Evolutionary conservation across 2,888 invertebrate species (phyloP).

Genomic region (Portevinia maculata): DNA sequence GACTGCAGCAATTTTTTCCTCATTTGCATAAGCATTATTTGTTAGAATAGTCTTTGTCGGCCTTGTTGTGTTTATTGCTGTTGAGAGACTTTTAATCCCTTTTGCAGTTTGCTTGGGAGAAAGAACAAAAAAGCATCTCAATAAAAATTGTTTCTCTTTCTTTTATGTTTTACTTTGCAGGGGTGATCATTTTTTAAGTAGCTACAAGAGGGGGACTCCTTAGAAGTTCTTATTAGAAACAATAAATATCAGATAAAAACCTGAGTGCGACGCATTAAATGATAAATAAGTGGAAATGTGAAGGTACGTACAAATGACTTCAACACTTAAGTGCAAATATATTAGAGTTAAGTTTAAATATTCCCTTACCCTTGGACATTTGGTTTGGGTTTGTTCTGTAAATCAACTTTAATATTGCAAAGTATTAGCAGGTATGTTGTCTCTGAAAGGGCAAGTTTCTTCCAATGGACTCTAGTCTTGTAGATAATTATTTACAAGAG

Average conservation of each 20-base stretch:
- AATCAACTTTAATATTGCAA: too few species aligned
- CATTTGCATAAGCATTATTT: slow-evolving; percentile 77
- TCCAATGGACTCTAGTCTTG: too few species aligned
- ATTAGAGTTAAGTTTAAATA: too few species aligned
- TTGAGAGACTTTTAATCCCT: slow-evolving; percentile 72
- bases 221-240: slow-evolving; percentile 15
- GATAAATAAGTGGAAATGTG: too few species aligned
- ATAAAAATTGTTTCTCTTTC: slow-evolving; percentile 34
- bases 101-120: slow-evolving; percentile 49
- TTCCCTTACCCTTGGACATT: too few species aligned
- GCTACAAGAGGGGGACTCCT: background rate
- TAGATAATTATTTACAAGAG: too few species aligned
- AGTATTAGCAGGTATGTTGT: too few species aligned
- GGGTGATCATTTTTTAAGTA: slow-evolving; percentile 35
- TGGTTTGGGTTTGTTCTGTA: too few species aligned
- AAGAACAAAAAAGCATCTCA: slow-evolving; percentile 6
- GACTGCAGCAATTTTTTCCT: slow-evolving; percentile 75
- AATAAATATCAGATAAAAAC: background rate
- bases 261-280: too few species aligned
- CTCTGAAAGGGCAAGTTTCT: too few species aligned
- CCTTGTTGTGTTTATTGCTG: slow-evolving; percentile 70
- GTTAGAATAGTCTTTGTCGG: slow-evolving; percentile 68
- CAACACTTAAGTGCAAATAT: too few species aligned
- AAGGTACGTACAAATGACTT: too few species aligned
- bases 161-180: background rate